Evolutionary conservation across 2,888 invertebrate species (phyloP), one percentile per base, ranked within the genome.

Genomic region (Syritta pipiens): DNA sequence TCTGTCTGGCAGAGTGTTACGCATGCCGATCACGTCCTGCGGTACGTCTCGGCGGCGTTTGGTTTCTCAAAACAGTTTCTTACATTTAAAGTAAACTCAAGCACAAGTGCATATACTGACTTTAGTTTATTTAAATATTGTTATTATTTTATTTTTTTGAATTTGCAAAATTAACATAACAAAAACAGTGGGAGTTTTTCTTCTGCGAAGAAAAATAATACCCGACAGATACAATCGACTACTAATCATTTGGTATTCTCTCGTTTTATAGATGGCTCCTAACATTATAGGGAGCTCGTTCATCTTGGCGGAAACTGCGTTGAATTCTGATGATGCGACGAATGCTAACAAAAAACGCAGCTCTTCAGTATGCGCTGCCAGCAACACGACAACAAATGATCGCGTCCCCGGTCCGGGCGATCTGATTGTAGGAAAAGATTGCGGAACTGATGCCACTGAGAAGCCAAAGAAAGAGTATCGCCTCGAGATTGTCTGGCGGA

Each of bases 401-500:
- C 83, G 83, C 12, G 82, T 82, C 37, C 82, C 79, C 32, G 67
- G 59, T 22, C 82, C 82, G 69, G 82, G 77, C 17, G 83, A 83
- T 60, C 63, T 53, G 79, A 68, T 79, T 62, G 67, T 62, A 32
- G 49, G 28, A 44, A 67, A 79, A 67, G 72, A 79, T 79, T 44
- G 72, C 65, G 65, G 46, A 63, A 63, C 68, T 57, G 51, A 81
- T 12, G 74, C 81, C 40, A 62, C 72, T 59, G 81, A 81, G 30
- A 81, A 74, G 7, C 84, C 83, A 60, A 85, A 86, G 49, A 87
- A 83, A 60, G 72, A 84, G 67, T 82, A 83, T 77, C 90, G 91
- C 86, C 92, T 93, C 92, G 90, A 93, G 83, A 93, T 95, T 82
- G 95, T 95, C 1, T 95, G 95, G 95, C 91, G 93, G 86, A 95